Base-by-base conservation (phyloP, 2,797 vertebrate species). In the Aselliscus stoliczkanus region DNA sequence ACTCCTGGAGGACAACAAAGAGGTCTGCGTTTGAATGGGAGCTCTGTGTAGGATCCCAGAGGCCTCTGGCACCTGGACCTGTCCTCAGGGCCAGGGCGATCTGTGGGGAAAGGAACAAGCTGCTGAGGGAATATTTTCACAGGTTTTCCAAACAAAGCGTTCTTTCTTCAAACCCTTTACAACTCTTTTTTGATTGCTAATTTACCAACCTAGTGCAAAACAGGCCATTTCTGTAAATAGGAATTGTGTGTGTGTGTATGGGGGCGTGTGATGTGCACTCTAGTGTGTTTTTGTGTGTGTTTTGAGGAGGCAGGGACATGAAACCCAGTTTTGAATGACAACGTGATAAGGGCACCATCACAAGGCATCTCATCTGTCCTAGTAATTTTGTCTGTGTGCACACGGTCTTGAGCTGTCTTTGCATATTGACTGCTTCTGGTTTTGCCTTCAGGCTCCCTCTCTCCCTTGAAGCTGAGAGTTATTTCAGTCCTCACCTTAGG, bases 1-100 rank as follows among this genome's bases (percentile, higher is more conserved):
- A 97, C 96, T 98, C 96, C 82, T 97, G 23, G 52, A 89, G 97
- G 97, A 97, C 97, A 98, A 95, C 84, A 97, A 90, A 98, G 97
- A 98, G 96, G 2, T 9, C 83, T 96, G 97, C 89, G 93, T 98
- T 97, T 97, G 90, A 92, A 96, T 97, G 83, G 15, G 95, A 95
- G 87, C 85, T 93, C 77, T 98, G 97, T 97, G 97, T 98, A 96
- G 96, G 95, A 96, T 98, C 97, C 87, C 62, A n/a, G 69, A 95
- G 89, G 95, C 81, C 96, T 77, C 96, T 97, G 98, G 97, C 97
- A 98, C 97, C 97, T 95, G 96, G 94, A 80, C 56, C 94, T 96
- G 89, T 95, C 98, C 97, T 97, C 96, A 96, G 94, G 73, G 86
- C 94, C 0, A 0, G 83, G 85, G 90, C 34, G 5, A 87, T 96